These are phyloP conservation scores for Aramus guarauna DNA, from an alignment of 2,113 vertebrate species.

Conservation along the genomic window DNA sequence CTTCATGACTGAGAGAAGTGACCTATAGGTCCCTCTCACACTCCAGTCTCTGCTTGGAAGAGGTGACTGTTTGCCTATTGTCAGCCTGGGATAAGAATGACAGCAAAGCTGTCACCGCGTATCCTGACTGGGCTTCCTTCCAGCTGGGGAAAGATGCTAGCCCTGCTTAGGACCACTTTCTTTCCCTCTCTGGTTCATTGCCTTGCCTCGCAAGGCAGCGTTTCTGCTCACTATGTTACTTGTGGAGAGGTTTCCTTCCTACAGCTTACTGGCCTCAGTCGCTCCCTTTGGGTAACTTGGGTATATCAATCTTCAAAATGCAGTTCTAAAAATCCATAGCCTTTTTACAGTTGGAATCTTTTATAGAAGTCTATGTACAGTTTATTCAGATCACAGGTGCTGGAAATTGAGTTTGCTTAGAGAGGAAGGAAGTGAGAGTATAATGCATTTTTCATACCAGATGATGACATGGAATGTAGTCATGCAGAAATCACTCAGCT, in stretches of 20 bases:
- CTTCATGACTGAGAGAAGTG: neutral
- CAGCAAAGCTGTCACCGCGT: neutral
- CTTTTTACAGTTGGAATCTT: neutral
- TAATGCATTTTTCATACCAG: slow-evolving; percentile 53
- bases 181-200: neutral
- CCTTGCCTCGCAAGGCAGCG: neutral
- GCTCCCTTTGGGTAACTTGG: neutral
- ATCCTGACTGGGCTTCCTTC: neutral
- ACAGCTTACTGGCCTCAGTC: neutral
- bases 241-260: neutral
- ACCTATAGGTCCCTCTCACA: neutral
- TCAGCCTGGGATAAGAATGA: neutral
- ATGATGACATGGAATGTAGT: slow-evolving; percentile 29
- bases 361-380: neutral
- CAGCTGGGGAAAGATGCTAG: neutral
- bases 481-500: slow-evolving; percentile 21
- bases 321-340: slow-evolving; percentile 16
- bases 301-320: neutral
- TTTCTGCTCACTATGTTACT: neutral
- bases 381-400: slow-evolving; percentile 30
- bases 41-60: neutral
- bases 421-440: slow-evolving; percentile 34
- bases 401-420: slow-evolving; percentile 5
- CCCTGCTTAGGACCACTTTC: neutral
- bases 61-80: neutral